Evolutionary conservation across 92 coral and sea anemone species (phyloP), one percentile per base, ranked within the genome.

Genomic region (Blastomussa wellsi): DNA sequence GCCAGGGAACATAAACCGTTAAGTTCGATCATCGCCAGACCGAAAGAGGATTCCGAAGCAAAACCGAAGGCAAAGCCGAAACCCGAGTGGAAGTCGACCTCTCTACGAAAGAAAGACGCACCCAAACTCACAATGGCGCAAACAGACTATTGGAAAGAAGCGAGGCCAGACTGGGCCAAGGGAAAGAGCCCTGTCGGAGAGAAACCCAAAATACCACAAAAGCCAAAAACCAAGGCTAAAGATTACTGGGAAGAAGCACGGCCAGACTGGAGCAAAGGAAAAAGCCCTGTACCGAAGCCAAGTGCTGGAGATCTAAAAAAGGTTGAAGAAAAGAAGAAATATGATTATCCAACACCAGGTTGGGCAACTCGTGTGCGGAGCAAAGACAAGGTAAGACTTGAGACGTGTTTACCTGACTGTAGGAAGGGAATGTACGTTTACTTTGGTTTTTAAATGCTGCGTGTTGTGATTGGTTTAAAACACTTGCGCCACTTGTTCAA

Each of bases 11-110:
- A 60, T 6, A 77, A 77, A 36, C 31, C 68, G 20, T 55, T 11
- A 14, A n/a, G 52, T 22, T 42, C 74, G 29, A 39, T 60, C 49
- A 62, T 38, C 37, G 82, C 59, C 35, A 64, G 53, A 79, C 82
- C 57, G 7, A 79, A 76, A 60, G 55, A 67, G 29, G 49, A 44
- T 37, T 20, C 60, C 55, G 75, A 84, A 26, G 33, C 38, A 33
- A 85, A 77, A 76, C 93, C 93, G 72, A 83, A 86, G 72, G 80
- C 76, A 8, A 86, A 90, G 37, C 93, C 90, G 28, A 90, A 90
- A 78, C 93, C 90, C 60, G 88, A 59, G 62, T 86, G 93, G 90
- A 86, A 47, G 48, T 70, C 53, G 28, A 42, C 85, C 28, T 77
- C 90, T 14, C 67, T 51, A 24, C 55, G 77, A 17, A 89, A 85